These are phyloP conservation scores for Pterocles orientalis DNA, from an alignment of 2,113 vertebrate genomes.

Conservation along the genomic window DNA sequence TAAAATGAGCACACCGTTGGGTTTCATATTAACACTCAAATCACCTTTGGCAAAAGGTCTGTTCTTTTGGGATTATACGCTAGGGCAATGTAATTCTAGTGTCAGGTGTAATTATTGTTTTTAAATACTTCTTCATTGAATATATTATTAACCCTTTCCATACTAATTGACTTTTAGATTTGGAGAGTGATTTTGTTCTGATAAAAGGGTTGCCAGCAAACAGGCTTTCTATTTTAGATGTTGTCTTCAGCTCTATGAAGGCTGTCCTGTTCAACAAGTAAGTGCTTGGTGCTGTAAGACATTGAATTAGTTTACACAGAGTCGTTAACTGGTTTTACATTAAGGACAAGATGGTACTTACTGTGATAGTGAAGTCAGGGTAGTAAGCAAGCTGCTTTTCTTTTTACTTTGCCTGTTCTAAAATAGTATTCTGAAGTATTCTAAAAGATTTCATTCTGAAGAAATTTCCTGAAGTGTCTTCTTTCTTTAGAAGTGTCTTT, in stretches of 20 bases:
- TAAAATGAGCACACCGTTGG: neutral
- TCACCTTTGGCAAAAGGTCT: constrained; percentile 60
- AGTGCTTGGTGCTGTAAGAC: neutral
- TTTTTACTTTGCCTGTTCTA: neutral
- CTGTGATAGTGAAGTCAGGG: neutral
- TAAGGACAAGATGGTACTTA: neutral
- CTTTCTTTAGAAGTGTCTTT: neutral
- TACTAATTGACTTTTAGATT: neutral
- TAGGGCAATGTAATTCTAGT: neutral
- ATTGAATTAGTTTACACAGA: neutral
- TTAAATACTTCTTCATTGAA: neutral
- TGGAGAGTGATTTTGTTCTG: neutral
- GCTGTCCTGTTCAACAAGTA: neutral
- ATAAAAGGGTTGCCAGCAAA: neutral
- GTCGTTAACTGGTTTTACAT: neutral
- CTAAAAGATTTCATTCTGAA: neutral
- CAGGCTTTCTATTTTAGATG: neutral
- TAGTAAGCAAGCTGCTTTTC: neutral
- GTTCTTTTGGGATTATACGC: constrained; percentile 32
- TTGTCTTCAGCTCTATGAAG: neutral
- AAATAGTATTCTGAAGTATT: neutral
- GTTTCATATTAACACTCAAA: constrained; percentile 49
- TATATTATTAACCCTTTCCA: neutral
- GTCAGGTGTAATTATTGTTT: neutral
- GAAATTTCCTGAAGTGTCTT: neutral